These are phyloP conservation scores for Poeciliopsis gracilis DNA, from an alignment of 2,797 vertebrate species.

Conservation along the genomic window DNA sequence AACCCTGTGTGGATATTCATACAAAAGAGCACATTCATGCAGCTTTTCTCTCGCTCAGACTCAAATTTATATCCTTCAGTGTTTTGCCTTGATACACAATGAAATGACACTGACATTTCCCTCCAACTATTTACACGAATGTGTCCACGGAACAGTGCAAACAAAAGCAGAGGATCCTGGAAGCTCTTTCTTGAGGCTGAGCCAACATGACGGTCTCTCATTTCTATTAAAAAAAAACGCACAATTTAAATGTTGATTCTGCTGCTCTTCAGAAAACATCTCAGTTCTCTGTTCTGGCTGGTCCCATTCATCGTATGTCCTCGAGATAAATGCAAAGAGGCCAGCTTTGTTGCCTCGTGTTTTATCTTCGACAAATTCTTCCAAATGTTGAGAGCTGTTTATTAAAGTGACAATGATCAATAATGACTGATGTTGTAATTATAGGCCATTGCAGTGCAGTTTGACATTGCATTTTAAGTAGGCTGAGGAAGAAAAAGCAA, in stretches of 20 bases:
- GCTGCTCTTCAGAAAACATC: slow-evolving; percentile 11
- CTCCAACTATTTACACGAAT: slow-evolving; percentile 38
- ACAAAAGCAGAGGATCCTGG: slow-evolving; percentile 66
- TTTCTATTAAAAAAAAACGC: slow-evolving; percentile 38
- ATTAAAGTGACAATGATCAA: slow-evolving; percentile 80
- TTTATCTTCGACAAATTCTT: slow-evolving; percentile 63
- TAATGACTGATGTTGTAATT: slow-evolving; percentile 82
- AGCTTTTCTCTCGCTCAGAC: slow-evolving; percentile 4
- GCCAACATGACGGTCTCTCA: slow-evolving; percentile 11
- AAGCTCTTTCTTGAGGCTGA: slow-evolving; percentile 45
- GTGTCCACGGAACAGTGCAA: slow-evolving; percentile 56
- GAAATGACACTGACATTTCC: slow-evolving; percentile 66
- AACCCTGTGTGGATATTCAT: slow-evolving; percentile 12
- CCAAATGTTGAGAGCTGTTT: slow-evolving; percentile 74
- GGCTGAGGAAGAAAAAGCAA: slow-evolving; percentile 33
- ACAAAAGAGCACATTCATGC: slow-evolving; percentile 13
- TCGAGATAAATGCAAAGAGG: slow-evolving; percentile 50
- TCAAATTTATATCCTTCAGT: slow-evolving; percentile 53
- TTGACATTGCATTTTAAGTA: slow-evolving; percentile 71
- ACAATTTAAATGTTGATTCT: slow-evolving; percentile 48
- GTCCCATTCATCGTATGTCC: slow-evolving; percentile 33
- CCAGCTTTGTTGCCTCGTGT: slow-evolving; percentile 46
- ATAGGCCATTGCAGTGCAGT: slow-evolving; percentile 56
- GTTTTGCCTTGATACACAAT: slow-evolving; percentile 69
- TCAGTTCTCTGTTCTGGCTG: slow-evolving; percentile 14